Base-by-base conservation (phyloP, 2,113 vertebrate genomes). In the Centropus bengalensis region DNA sequence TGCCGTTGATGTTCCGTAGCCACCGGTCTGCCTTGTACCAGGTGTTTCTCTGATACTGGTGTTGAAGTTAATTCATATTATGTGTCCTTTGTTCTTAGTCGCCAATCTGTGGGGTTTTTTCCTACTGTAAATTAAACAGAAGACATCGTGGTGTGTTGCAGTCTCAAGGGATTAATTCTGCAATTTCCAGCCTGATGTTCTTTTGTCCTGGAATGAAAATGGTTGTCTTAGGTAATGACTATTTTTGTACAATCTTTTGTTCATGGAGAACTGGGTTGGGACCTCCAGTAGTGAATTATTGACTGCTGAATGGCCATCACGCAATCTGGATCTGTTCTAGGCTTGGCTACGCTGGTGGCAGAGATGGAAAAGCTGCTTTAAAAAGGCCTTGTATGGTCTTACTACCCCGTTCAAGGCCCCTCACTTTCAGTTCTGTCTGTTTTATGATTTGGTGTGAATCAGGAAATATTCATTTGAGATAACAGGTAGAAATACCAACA, bases 161-260 rank as follows among this genome's bases (percentile, higher is more conserved):
- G 4, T 78, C 82, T 77, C 80, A 15, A 36, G 95, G 91, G 96
- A 92, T 90, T 95, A 81, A 96, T 94, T 96, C 90, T 83, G 88
- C 85, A 88, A 55, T 90, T 96, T 95, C 73, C 73, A 93, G 56
- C 80, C 88, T 5, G 56, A 83, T 45, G 38, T 95, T 96, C 91
- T 92, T 95, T 94, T 94, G 92, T 93, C 91, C 76, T 94, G 88
- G 83, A 90, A 94, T 88, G 88, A 83, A 94, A 94, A 93, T 93
- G 82, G 86, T 94, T 6, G 3, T 95, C 94, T 92, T 92, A 94
- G 95, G 94, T 95, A 94, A 96, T 86, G 80, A 94, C 94, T 95
- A 92, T 94, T 96, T 96, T 93, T 96, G 52, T 75, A 86, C 92
- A 86, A 56, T n/a, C 86, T 36, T 96, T 94, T 89, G 81, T 93